Conservation (phyloP, 2,888 invertebrate genomes). For the Oscheius sp. region DNA sequence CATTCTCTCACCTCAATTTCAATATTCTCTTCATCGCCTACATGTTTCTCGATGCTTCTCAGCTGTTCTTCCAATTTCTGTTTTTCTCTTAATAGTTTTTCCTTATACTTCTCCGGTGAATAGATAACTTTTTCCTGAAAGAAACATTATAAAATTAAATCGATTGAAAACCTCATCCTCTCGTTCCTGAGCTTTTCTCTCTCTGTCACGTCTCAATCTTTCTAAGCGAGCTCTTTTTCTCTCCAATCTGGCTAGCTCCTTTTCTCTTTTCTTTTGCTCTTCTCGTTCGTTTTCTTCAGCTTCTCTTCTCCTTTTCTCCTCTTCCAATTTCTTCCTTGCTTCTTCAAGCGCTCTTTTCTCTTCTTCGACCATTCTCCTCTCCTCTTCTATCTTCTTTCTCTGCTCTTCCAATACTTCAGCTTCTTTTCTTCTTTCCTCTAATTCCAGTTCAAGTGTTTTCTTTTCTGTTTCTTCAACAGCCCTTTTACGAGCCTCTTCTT, state of each 20-base stretch:
- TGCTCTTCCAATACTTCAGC: background rate
- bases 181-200: background rate
- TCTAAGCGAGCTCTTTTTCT: slow-evolving; percentile 6
- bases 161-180: slow-evolving; percentile 16
- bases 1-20: slow-evolving; percentile 20
- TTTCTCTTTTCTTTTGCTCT: background rate
- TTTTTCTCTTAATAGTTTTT: slow-evolving; percentile 18
- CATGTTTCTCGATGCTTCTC: slow-evolving; percentile 28
- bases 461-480: background rate
- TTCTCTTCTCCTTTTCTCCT: background rate
- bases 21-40: slow-evolving; percentile 8
- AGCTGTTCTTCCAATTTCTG: slow-evolving; percentile 11
- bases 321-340: slow-evolving; percentile 5
- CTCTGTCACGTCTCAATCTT: background rate
- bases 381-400: slow-evolving; percentile 9
- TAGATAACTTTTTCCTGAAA: slow-evolving; percentile 6
- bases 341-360: slow-evolving; percentile 2
- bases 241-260: slow-evolving; percentile 4
- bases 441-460: background rate
- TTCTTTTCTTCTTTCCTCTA: background rate
- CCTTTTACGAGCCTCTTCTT: background rate
- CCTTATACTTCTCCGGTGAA: slow-evolving; percentile 6
- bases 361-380: slow-evolving; percentile 16
- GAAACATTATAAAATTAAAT: background rate
- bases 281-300: background rate